Conservation (phyloP, 2,797 vertebrate species). For the Staurois parvus region DNA sequence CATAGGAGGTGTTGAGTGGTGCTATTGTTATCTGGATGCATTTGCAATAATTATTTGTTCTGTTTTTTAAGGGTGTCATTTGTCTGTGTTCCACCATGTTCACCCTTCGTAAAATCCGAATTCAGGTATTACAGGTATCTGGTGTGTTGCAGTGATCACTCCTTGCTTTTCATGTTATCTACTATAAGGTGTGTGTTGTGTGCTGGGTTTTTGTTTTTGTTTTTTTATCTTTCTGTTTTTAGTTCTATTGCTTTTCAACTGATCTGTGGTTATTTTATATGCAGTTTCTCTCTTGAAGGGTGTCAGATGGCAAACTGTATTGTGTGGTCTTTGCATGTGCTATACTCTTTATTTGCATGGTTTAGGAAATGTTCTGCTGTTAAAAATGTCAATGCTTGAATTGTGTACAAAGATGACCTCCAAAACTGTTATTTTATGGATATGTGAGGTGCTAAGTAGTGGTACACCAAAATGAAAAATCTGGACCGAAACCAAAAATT, state of each 20-base stretch:
- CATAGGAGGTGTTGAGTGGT: background rate
- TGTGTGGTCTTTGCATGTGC: conserved; percentile 13
- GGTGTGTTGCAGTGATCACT: conserved; percentile 69
- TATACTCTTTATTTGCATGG: conserved; percentile 25
- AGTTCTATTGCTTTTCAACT: background rate
- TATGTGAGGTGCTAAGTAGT: too few relatives aligned
- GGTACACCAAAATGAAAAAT: too few relatives aligned
- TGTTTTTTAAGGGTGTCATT: conserved; percentile 73
- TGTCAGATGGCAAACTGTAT: background rate
- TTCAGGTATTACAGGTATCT: conserved; percentile 88
- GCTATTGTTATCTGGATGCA: background rate
- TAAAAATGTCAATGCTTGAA: background rate
- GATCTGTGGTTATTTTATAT: background rate
- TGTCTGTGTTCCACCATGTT: conserved; percentile 82
- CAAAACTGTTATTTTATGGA: too few relatives aligned
- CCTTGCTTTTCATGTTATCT: background rate
- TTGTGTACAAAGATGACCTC: too few relatives aligned
- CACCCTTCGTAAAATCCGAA: conserved; percentile 89
- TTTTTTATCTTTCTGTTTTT: background rate
- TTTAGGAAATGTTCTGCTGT: background rate
- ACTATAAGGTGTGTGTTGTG: background rate
- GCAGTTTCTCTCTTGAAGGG: background rate
- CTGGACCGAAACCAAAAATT: too few relatives aligned
- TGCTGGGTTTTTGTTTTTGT: too few relatives aligned
- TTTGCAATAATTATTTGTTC: conserved; percentile 14